Base-by-base conservation (phyloP, 2,888 invertebrate species). In the Hemistola chrysoprasaria region DNA sequence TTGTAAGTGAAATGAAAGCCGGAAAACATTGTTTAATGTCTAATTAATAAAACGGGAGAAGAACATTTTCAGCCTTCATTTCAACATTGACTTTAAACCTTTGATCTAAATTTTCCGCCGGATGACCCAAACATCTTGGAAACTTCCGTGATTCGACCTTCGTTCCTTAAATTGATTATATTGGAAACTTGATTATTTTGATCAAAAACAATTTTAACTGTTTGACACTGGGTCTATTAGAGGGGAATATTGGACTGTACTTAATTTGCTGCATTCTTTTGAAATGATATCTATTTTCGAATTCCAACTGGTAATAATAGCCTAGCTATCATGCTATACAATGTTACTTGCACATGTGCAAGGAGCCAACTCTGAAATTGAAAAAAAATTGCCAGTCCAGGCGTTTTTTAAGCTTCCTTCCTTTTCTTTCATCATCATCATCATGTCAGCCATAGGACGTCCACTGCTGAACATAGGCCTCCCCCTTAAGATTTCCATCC, bases 21-120 rank as follows among this genome's bases (percentile, higher is more conserved):
- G 20, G 23, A 38, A 38, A 31, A 47, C 32, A 40, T 30, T 16
- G 16, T 29, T 27, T 40, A 33, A 47, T 31, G 20, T 20, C 35
- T 50, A 39, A 50, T 44, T 50, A 39, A 47, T 47, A 44, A 39
- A 34, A n/a, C 29, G 25, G 22, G 22, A 31, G 33, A 33, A 20
- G 32, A 46, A 42, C 21, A 40, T 40, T 48, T 47, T 42, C 38
- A 25, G 31, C 45, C 44, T 51, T 47, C 39, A 51, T 40, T 45
- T 45, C 29, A 40, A 35, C 40, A 48, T 40, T 47, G 45, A 44
- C 47, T 47, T 35, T 30, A 44, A 42, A 32, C 51, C 43, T 52
- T 48, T 52, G 48, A 48, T 48, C 51, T 43, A 48, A 52, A 48
- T 44, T 52, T 52, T 48, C 46, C 39, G 33, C 39, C 43, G 32